These are phyloP conservation scores for Aphodius sticticus DNA, from an alignment of 2,888 invertebrate species.

Conservation along the genomic window DNA sequence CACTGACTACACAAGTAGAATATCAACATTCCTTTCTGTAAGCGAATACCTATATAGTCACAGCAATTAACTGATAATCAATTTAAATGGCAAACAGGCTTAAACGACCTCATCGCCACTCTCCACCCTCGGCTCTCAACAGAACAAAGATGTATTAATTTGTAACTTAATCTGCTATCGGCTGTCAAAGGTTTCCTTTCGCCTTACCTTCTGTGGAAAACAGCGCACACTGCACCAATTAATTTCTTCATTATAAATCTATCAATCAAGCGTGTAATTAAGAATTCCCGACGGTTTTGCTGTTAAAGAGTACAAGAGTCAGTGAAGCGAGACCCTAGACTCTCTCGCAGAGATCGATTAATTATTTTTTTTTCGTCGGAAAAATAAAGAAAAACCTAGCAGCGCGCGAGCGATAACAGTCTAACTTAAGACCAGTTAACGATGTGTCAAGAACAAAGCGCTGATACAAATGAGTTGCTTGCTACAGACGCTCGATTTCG, in stretches of 20 bases:
- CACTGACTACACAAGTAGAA: background rate
- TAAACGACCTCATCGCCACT: slow-evolving; percentile 7
- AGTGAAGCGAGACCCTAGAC: slow-evolving; percentile 1
- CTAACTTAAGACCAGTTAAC: slow-evolving; percentile 9
- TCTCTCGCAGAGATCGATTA: slow-evolving; percentile 16
- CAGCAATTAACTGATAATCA: slow-evolving; percentile 25
- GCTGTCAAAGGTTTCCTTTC: slow-evolving; percentile 4
- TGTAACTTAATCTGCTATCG: slow-evolving; percentile 15
- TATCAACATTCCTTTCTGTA: background rate
- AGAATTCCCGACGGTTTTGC: slow-evolving; percentile 23
- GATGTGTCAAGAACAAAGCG: slow-evolving; percentile 21
- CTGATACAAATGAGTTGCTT: slow-evolving; percentile 4
- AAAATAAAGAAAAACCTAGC: slow-evolving; percentile 14
- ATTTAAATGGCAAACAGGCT: slow-evolving; percentile 12
- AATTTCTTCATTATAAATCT: slow-evolving; percentile 40
- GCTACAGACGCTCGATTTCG: background rate
- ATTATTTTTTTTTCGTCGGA: slow-evolving; percentile 20
- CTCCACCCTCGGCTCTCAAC: background rate
- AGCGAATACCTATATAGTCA: no score
- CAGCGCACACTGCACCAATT: slow-evolving; percentile 32
- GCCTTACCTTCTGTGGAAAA: slow-evolving; percentile 9
- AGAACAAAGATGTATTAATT: slow-evolving; percentile 9
- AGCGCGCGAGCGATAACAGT: slow-evolving; percentile 9
- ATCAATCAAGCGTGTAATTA: slow-evolving; percentile 42
- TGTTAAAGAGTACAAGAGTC: background rate